Evolutionary conservation across 64 coral and sea anemone species (phyloP).

Genomic region (Pachyseris speciosa): DNA sequence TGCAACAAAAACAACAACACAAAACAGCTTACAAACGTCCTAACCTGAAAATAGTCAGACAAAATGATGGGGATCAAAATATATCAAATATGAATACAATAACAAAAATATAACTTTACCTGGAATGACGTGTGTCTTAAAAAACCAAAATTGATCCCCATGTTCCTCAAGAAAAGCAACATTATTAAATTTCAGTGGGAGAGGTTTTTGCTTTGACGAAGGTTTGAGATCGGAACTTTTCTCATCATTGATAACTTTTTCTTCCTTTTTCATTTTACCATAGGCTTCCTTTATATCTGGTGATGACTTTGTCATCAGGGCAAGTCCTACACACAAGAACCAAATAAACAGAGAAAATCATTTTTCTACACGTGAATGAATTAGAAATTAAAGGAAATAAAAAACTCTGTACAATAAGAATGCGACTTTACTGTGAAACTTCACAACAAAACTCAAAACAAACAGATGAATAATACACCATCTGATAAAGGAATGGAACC

Average conservation of each 20-base stretch:
- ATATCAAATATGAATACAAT: not conserved
- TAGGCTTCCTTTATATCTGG: conserved; percentile 62
- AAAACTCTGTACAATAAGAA: too few species aligned
- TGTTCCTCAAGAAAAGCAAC: conserved; percentile 85
- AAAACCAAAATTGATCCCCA: conserved; percentile 91
- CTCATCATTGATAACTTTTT: conserved; percentile 45
- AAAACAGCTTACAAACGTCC: not conserved
- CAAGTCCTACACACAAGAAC: conserved; percentile 18
- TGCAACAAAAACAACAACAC: conserved; percentile 13
- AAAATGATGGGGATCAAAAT: too few species aligned
- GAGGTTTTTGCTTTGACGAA: conserved; percentile 3
- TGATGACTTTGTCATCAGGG: conserved; percentile 41
- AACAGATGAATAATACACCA: too few species aligned
- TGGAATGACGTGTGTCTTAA: conserved; percentile 94
- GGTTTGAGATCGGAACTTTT: conserved; percentile 5
- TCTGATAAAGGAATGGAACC: too few species aligned
- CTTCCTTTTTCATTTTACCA: conserved; percentile 87
- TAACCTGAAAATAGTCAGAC: not conserved
- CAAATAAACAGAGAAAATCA: not conserved
- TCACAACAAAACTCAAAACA: too few species aligned
- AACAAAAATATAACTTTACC: conserved; percentile 52
- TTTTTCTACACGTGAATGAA: not conserved
- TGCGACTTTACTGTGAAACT: too few species aligned
- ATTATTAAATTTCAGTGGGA: conserved; percentile 56
- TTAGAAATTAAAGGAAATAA: not conserved